phyloP scores from a whole-genome alignment of 2,888 invertebrate species.

The Calameuta idolon region DNA sequence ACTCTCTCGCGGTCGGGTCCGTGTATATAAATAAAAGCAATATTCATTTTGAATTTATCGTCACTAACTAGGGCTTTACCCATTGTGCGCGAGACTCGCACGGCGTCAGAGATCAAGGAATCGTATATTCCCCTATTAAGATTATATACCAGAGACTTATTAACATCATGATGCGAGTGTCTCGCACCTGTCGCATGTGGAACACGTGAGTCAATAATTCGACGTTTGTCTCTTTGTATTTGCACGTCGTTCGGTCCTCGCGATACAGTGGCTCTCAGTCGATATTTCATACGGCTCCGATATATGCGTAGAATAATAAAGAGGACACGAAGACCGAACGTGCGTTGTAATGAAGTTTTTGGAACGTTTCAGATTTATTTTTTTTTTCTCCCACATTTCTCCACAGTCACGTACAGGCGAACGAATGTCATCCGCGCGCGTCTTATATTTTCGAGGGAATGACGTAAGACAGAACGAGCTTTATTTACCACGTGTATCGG shows the following conservation, averaged over 20 bases:
- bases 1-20: background rate
- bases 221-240: background rate
- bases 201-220: conserved; percentile 22
- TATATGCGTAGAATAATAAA: background rate
- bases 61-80: background rate
- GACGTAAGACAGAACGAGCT: background rate
- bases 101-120: background rate
- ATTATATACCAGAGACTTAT: background rate
- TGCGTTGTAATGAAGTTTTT: background rate
- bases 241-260: background rate
- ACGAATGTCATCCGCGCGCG: background rate
- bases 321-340: background rate
- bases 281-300: background rate
- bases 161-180: background rate
- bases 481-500: background rate
- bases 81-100: background rate
- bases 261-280: background rate
- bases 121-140: background rate
- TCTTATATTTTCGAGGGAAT: background rate
- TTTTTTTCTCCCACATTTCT: background rate
- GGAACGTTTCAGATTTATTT: background rate
- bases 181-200: conserved; percentile 35
- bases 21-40: background rate
- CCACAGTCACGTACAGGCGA: background rate
- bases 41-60: background rate